Evolutionary conservation across 2,113 vertebrate species (phyloP).

Genomic region (Mystacornis crossleyi): DNA sequence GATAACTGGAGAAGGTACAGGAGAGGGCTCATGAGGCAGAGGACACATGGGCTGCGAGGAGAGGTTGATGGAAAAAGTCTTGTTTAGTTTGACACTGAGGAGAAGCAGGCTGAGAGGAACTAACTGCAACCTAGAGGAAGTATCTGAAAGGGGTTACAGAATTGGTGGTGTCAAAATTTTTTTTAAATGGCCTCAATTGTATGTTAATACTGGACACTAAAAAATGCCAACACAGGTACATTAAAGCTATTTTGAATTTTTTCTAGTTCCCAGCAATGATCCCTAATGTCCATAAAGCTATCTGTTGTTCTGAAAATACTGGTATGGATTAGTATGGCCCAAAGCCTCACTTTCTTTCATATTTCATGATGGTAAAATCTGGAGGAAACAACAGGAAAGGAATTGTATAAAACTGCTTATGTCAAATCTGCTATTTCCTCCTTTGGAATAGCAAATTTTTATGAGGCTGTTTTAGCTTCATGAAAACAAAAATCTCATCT

Average conservation of each 20-base stretch:
- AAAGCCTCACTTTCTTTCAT: not conserved
- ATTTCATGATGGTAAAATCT: not conserved
- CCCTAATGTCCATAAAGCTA: not conserved
- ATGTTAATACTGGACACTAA: not conserved
- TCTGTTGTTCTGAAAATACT: not conserved
- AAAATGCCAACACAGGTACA: not conserved
- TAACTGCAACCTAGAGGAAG: not conserved
- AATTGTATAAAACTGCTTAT: not conserved
- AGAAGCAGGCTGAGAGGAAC: not conserved
- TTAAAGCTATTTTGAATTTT: not conserved
- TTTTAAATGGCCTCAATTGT: not conserved
- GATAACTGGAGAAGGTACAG: not conserved
- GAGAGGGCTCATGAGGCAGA: not conserved
- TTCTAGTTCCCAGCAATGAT: not conserved
- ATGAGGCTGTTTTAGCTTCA: not conserved
- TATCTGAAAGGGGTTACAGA: not conserved
- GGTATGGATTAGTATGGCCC: not conserved
- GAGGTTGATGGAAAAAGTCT: not conserved
- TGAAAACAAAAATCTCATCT: not conserved
- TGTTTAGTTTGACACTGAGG: not conserved
- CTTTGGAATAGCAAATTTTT: not conserved
- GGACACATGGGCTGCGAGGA: accelerated
- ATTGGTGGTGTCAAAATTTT: not conserved
- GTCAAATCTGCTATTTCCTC: not conserved
- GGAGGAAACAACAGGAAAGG: not conserved